phyloP scores from a whole-genome alignment of 2,113 vertebrate genomes.

The Erythrocercus mccallii region DNA sequence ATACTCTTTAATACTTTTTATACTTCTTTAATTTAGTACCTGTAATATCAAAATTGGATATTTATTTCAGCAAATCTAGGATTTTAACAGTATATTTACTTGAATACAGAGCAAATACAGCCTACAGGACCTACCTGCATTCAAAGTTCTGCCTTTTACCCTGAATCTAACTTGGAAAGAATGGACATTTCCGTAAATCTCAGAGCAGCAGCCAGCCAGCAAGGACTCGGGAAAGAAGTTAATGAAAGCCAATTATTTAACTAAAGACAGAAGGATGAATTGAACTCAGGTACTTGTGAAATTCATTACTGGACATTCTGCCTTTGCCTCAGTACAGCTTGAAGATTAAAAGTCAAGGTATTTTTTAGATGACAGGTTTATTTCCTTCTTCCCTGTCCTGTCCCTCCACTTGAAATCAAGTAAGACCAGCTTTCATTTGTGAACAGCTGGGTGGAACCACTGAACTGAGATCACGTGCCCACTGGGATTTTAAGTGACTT shows the following conservation, averaged over 20 bases:
- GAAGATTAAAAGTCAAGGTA: not conserved
- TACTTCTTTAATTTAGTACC: not conserved
- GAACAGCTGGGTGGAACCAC: not conserved
- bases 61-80: not conserved
- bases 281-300: not conserved
- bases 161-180: not conserved
- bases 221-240: not conserved
- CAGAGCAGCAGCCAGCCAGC: not conserved
- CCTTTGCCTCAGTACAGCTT: not conserved
- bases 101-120: not conserved
- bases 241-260: not conserved
- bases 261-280: not conserved
- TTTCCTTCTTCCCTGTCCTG: not conserved
- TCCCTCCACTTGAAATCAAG: not conserved
- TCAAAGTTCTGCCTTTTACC: not conserved
- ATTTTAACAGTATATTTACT: not conserved
- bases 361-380: not conserved
- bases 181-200: not conserved
- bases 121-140: not conserved
- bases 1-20: not conserved
- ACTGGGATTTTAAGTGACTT: not conserved
- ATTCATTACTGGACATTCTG: not conserved
- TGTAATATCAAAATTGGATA: not conserved
- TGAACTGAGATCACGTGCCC: not conserved
- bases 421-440: not conserved